These are phyloP conservation scores for Bos taurus DNA, from an alignment of 2,113 vertebrate species.

Conservation along the genomic window ARS-UCD2.0 NC_037328.1:82453501-82454000, in stretches of 20 bases:
- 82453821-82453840: neutral
- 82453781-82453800: neutral
- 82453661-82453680: neutral
- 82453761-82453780: neutral
- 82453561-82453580: neutral
- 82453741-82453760: neutral
- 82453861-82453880: neutral
- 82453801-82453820: neutral
- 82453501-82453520: constrained; percentile 76
- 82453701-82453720: neutral
- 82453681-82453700: neutral
- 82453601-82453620: fast-evolving
- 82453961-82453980: neutral
- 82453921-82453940: neutral
- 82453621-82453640: neutral
- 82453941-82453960: neutral
- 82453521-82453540: constrained; percentile 24
- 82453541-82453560: neutral
- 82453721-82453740: neutral
- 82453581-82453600: neutral
- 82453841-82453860: neutral
- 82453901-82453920: neutral
- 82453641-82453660: neutral
- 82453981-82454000: neutral
- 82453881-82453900: neutral